phyloP scores from a whole-genome alignment of 2,797 vertebrate species.

The Acanthurus tractus region DNA sequence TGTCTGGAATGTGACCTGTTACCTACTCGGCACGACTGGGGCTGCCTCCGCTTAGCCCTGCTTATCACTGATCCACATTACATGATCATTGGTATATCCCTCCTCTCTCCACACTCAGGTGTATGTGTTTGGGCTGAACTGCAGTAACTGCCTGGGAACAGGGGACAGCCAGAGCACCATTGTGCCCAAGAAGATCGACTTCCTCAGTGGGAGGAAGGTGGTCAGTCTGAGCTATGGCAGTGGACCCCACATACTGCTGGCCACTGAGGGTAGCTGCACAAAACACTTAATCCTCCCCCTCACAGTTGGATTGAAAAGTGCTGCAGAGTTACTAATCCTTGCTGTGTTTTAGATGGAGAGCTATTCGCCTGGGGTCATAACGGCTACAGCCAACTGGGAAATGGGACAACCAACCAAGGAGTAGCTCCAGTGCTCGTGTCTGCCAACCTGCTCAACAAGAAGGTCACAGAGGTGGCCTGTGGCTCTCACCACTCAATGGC shows the following conservation, averaged over 20 bases:
- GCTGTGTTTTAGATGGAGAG: constrained; percentile 89
- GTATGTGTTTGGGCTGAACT: constrained; percentile 95
- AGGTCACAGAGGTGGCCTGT: constrained; percentile 93
- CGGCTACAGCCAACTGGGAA: constrained; percentile 96
- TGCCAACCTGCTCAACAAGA: constrained; percentile 92
- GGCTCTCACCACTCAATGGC: constrained; percentile 98
- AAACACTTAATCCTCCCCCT: constrained; percentile 8
- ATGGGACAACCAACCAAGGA: constrained; percentile 94
- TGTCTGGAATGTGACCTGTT: constrained; percentile 39
- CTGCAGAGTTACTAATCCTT: constrained; percentile 27
- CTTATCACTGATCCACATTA: constrained; percentile 35
- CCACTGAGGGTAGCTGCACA: constrained; percentile 90
- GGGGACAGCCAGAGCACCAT: constrained; percentile 96
- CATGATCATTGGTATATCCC: not conserved
- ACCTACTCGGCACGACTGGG: constrained; percentile 6
- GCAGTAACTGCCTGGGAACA: constrained; percentile 95
- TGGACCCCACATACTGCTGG: constrained; percentile 94
- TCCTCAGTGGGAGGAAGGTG: constrained; percentile 94
- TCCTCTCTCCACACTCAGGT: constrained; percentile 82
- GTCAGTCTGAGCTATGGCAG: constrained; percentile 94
- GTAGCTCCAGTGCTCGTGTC: constrained; percentile 91
- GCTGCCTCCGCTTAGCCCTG: constrained; percentile 21
- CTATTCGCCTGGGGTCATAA: constrained; percentile 98
- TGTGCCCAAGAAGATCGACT: constrained; percentile 93
- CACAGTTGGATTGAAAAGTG: constrained; percentile 19